Evolutionary conservation across 2,888 invertebrate species (phyloP).

Genomic region (Caenorhabditis sp.): DNA sequence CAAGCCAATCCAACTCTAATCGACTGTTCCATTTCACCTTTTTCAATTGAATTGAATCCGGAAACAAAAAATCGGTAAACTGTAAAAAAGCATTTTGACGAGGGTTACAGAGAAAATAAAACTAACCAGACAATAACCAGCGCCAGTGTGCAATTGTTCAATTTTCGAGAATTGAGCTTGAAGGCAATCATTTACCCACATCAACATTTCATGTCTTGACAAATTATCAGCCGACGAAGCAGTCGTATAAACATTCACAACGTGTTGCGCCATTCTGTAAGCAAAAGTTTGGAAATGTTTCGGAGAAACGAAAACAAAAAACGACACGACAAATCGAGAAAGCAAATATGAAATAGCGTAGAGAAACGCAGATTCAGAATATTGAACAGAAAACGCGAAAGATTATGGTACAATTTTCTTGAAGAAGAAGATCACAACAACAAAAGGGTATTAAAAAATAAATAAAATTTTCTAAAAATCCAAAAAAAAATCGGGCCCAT

Average conservation of each 20-base stretch:
- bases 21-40: conserved; percentile 89
- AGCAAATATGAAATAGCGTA: conserved; percentile 3
- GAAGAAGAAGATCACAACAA: conserved; percentile 4
- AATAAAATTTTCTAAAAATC: conserved; percentile 1
- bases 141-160: conserved; percentile 96
- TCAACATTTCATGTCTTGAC: conserved; percentile 84
- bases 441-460: conserved; percentile 7
- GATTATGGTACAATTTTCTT: background rate
- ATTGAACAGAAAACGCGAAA: background rate
- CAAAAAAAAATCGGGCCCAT: background rate
- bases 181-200: conserved; percentile 98
- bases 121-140: conserved; percentile 83
- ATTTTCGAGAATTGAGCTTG: conserved; percentile 89
- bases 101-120: background rate
- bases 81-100: conserved; percentile 74
- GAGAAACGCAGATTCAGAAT: background rate
- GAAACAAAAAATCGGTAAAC: conserved; percentile 99
- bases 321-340: background rate
- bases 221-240: conserved; percentile 67
- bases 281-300: no score
- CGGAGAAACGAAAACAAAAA: no score
- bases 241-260: conserved; percentile 68
- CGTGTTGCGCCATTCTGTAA: conserved; percentile 34
- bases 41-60: conserved; percentile 73
- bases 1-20: conserved; percentile 98